phyloP scores from a whole-genome alignment of 2,797 vertebrate species.

The Acrossocheilus fasciatus region DNA sequence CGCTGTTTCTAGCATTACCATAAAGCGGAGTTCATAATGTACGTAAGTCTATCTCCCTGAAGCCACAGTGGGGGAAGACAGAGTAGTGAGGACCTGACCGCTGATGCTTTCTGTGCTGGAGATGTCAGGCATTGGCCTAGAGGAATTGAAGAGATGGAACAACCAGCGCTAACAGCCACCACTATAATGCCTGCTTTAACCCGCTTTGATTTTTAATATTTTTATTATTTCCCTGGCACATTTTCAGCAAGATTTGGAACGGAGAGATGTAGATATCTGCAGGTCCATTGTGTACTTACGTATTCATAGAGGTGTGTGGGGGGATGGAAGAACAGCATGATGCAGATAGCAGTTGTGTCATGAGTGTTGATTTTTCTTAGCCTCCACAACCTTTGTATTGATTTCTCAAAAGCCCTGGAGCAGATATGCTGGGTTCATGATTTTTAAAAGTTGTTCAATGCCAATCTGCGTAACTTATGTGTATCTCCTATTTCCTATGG shows the following conservation, averaged over 20 bases:
- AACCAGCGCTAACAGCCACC: slow-evolving; percentile 65
- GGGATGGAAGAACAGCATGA: slow-evolving; percentile 14
- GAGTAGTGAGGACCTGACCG: slow-evolving; percentile 60
- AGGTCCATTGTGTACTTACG: slow-evolving; percentile 14
- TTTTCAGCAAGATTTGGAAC: slow-evolving; percentile 42
- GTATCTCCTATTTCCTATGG: not conserved
- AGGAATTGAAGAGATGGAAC: slow-evolving; percentile 58
- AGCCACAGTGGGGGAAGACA: slow-evolving; percentile 51
- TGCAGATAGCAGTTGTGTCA: slow-evolving; percentile 21
- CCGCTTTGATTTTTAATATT: slow-evolving; percentile 76
- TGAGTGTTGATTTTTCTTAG: slow-evolving; percentile 19
- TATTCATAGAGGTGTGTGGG: slow-evolving; percentile 21
- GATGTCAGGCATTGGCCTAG: slow-evolving; percentile 66
- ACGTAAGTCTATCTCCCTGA: slow-evolving; percentile 47
- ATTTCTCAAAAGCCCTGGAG: slow-evolving; percentile 29
- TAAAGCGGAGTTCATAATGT: slow-evolving; percentile 45
- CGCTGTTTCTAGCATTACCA: slow-evolving; percentile 63
- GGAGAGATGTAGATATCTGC: slow-evolving; percentile 3
- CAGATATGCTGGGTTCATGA: slow-evolving; percentile 1
- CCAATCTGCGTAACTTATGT: not conserved
- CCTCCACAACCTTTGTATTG: slow-evolving; percentile 29
- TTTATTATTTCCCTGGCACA: slow-evolving; percentile 67
- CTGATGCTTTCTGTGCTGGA: slow-evolving; percentile 55
- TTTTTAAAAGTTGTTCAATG: slow-evolving; percentile 19
- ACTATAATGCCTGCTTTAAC: slow-evolving; percentile 59